These are phyloP conservation scores for Nyctibius bracteatus DNA, from an alignment of 2,113 vertebrate genomes.

Conservation along the genomic window DNA sequence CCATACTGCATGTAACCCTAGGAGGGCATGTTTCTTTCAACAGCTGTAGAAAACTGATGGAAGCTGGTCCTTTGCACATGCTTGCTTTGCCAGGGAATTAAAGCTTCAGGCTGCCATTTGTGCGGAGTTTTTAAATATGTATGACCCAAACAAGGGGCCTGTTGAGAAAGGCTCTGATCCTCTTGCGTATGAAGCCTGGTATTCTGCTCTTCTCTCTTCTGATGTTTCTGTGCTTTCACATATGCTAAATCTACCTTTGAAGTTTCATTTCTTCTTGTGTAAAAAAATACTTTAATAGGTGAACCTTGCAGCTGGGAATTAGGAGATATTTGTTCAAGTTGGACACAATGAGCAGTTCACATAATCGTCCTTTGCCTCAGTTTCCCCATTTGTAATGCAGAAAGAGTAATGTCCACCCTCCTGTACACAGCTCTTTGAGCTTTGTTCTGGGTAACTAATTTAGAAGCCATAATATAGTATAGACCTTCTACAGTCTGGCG, in stretches of 20 bases:
- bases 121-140: constrained; percentile 8
- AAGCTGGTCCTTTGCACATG: background rate
- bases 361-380: background rate
- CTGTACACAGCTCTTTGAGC: background rate
- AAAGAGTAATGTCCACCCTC: background rate
- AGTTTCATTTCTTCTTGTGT: background rate
- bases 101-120: background rate
- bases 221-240: background rate
- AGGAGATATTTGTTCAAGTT: background rate
- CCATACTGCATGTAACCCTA: background rate
- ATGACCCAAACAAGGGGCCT: background rate
- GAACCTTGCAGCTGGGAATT: background rate
- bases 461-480: background rate
- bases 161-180: background rate
- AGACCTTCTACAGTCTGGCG: background rate
- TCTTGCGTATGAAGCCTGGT: background rate
- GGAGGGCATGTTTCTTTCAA: background rate
- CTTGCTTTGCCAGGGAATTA: background rate
- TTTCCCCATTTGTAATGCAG: background rate
- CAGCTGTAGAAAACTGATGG: background rate
- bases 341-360: background rate
- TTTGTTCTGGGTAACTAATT: background rate
- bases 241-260: background rate
- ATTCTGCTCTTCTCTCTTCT: background rate
- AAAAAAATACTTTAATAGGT: background rate